Evolutionary conservation across 37 sponge, comb jelly and placozoan species (phyloP), one percentile per base, ranked within the genome.

Genomic region (Halichondria panicea): DNA sequence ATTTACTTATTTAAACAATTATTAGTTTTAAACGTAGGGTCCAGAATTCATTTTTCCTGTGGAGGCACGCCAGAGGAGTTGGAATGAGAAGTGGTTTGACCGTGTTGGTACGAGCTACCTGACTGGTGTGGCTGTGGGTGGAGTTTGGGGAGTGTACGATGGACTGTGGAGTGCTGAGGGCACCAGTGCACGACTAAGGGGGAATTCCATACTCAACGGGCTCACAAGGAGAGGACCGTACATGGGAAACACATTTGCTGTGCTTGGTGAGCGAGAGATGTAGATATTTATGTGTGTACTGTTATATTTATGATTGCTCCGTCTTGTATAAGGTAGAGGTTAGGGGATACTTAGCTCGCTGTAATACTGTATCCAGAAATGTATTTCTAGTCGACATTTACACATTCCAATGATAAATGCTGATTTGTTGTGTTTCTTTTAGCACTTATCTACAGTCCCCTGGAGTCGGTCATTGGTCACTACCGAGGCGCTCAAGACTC

Each of bases 41-140:
- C 91, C 91, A 36, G 91, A 91, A 63, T 91, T 86, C 44, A 85
- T 91, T 19, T 91, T 91, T 57, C 91, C 91, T 1, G 81, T 91
- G 30, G 91, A 91, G 52, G 56, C 40, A 21, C 72, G 82, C 25
- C 44, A 55, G 30, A 77, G 58, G 40, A 73, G 82, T 31, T 86
- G 76, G 70, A 82, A 83, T 59, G 87, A 86, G 45, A 77, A 78
- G 52, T 67, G 84, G 83, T 91, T 91, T 78, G 83, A 81, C 18
- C 25, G 82, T 15, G 76, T 79, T 12, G 91, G 91, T 2, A 72
- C 78, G 0, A 72, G 63, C 19, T 91, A 91, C 56, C 8, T 91
- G 25, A 24, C 74, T 57, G 91, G 91, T n/a, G 43, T 85, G 27
- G 40, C 63, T 5, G 42, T 73, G 12, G 91, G 91, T 41, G 87